A percentile compares a stretch with the other conserved stretches of the same genome.
Evolutionary conservation across 2,113 vertebrate genomes (phyloP).

Genomic region (Antennarius striatus): DNA sequence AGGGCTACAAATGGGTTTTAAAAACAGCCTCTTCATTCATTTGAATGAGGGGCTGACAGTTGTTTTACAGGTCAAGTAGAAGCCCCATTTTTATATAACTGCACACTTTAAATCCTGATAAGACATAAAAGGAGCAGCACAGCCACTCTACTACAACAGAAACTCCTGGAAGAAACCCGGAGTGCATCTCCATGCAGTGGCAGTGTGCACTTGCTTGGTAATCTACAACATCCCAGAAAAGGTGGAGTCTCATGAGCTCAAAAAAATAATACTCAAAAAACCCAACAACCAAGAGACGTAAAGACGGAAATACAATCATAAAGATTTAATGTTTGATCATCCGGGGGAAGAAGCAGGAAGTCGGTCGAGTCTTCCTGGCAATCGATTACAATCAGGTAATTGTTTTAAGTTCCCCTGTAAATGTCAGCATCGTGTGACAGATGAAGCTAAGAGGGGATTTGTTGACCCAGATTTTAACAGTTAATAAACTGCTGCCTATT

Average conservation of each 20-base stretch:
- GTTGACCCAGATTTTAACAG: too few species aligned
- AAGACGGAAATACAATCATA: not conserved
- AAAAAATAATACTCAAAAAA: not conserved
- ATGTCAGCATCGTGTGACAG: too few species aligned
- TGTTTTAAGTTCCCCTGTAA: too few species aligned
- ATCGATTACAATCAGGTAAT: too few species aligned
- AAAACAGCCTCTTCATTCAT: too few species aligned
- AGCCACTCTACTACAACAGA: conserved; percentile 17
- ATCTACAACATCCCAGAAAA: not conserved
- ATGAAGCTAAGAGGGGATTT: too few species aligned
- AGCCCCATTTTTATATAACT: conserved; percentile 8
- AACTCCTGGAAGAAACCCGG: conserved; percentile 3
- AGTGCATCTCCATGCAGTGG: conserved; percentile 12
- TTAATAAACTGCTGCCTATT: too few species aligned
- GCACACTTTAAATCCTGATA: conserved; percentile 31
- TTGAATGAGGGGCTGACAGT: too few species aligned
- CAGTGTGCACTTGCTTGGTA: not conserved
- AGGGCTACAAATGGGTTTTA: too few species aligned
- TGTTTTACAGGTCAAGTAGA: conserved; percentile 15
- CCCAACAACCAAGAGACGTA: not conserved
- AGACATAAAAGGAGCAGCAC: conserved; percentile 5
- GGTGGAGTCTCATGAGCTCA: conserved; percentile 27
- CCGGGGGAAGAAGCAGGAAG: too few species aligned
- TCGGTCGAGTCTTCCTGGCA: too few species aligned
- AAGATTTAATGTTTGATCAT: not conserved